Conservation (phyloP, 1,140 invertebrate genomes). For the Brachionus rotundiformis region DNA sequence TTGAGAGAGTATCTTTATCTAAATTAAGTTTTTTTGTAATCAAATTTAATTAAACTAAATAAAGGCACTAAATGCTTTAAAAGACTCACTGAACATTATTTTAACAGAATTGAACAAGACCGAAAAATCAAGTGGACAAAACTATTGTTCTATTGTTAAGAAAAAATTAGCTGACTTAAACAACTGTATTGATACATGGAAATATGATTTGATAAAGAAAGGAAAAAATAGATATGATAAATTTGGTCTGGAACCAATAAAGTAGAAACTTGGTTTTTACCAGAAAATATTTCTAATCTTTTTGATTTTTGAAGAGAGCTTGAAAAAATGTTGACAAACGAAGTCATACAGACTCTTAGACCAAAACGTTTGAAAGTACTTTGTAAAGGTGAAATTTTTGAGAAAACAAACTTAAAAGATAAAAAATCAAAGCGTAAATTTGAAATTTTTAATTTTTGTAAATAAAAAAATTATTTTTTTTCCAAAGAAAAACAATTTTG, state of each 20-base stretch:
- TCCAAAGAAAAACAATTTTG: conserved; percentile 40
- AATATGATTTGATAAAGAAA: conserved; percentile 47
- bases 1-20: conserved; percentile 20
- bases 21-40: not conserved
- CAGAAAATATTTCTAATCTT: not conserved
- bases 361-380: conserved; percentile 25
- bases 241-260: conserved; percentile 2
- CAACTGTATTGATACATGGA: conserved; percentile 33
- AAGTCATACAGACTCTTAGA: not conserved
- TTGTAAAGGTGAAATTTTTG: conserved; percentile 42
- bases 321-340: conserved; percentile 13
- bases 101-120: conserved; percentile 30
- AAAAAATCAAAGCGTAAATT: conserved; percentile 32
- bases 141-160: conserved; percentile 11
- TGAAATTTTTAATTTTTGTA: not conserved
- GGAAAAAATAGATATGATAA: conserved; percentile 30
- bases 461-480: not conserved
- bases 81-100: conserved; percentile 38
- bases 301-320: not conserved
- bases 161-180: conserved; percentile 31
- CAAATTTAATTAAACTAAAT: no score
- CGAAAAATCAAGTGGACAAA: not conserved
- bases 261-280: not conserved
- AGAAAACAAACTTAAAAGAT: conserved; percentile 4
- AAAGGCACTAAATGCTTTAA: conserved; percentile 23